Base-by-base conservation (phyloP, 2,797 vertebrate species). In the Peromyscus eremicus region DNA sequence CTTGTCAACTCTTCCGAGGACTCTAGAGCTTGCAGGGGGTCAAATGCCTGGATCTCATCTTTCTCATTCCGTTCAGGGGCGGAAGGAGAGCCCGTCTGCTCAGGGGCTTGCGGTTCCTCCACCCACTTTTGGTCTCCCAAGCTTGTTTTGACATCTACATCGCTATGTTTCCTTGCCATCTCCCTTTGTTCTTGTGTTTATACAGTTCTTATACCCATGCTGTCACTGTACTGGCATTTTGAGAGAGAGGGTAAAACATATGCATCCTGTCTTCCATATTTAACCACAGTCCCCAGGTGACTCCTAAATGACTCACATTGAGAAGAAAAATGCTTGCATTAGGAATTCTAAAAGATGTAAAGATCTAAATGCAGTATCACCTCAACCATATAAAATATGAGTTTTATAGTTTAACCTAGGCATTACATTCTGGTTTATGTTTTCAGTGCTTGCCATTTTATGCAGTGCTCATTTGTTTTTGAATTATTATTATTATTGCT, bases 241-340 rank as follows among this genome's bases (percentile, higher is more conserved):
- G 37, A 92, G 82, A 91, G 73, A 80, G 32, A 70, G 57, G n/a
- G 73, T 89, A 89, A 79, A 94, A 93, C 29, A 46, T 23, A 75
- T 27, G 64, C 81, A 70, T 16, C 23, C 29, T 68, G 27, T 66
- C 32, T 70, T 89, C 94, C 55, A 32, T 52, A 73, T 96, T 94
- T 97, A 97, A 92, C 81, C 88, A 94, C 68, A 77, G 84, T 71
- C 62, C 66, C 40, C 81, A 46, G 73, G 83, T 76, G 95, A 93
- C 90, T 96, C 83, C 60, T 71, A 55, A 85, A 95, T 66, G 95
- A 91, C 89, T 96, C 83, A 32, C 57, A 81, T 64, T 91, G 66
- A 86, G 70, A 66, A 68, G 89, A 88, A 92, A 95, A 85, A 84
- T 19, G 34, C 34, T 95, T 91, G n/a, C 57, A 75, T 84, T 91